Conservation (phyloP, 2,113 vertebrate species). For the Scophthalmus maximus region DNA sequence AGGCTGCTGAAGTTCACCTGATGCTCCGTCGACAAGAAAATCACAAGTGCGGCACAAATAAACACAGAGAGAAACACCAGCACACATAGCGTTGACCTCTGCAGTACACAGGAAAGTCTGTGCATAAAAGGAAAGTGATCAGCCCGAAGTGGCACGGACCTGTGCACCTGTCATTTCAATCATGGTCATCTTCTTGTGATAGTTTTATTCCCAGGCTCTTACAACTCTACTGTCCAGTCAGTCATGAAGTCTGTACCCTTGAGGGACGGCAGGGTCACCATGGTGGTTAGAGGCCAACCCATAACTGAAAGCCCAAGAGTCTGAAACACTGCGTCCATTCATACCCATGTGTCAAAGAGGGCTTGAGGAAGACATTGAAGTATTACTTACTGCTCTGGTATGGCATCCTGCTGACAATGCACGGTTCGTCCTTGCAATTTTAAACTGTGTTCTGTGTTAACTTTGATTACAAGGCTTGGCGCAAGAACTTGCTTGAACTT, state of each 20-base stretch:
- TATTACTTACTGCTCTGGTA: constrained; percentile 10
- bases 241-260: constrained; percentile 28
- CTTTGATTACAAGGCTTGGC: not conserved
- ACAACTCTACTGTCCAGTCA: constrained; percentile 12
- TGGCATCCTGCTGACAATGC: constrained; percentile 23
- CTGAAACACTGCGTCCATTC: constrained; percentile 7
- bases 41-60: not conserved
- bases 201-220: constrained; percentile 33
- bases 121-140: constrained; percentile 9
- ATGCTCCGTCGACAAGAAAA: not conserved
- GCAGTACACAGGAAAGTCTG: not conserved
- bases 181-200: constrained; percentile 31
- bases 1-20: not conserved
- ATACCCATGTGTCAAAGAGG: constrained; percentile 10
- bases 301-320: constrained; percentile 4
- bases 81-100: not conserved
- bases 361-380: constrained; percentile 29
- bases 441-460: constrained; percentile 11
- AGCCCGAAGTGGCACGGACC: constrained; percentile 12
- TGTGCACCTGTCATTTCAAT: constrained; percentile 56
- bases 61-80: not conserved
- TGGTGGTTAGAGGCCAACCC: constrained; percentile 27
- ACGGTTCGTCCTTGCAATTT: not conserved
- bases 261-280: constrained; percentile 25
- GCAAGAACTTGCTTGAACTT: not conserved